Evolutionary conservation across 2,113 vertebrate species (phyloP), one percentile per base, ranked within the genome.

Genomic region (Festucalex cinctus): DNA sequence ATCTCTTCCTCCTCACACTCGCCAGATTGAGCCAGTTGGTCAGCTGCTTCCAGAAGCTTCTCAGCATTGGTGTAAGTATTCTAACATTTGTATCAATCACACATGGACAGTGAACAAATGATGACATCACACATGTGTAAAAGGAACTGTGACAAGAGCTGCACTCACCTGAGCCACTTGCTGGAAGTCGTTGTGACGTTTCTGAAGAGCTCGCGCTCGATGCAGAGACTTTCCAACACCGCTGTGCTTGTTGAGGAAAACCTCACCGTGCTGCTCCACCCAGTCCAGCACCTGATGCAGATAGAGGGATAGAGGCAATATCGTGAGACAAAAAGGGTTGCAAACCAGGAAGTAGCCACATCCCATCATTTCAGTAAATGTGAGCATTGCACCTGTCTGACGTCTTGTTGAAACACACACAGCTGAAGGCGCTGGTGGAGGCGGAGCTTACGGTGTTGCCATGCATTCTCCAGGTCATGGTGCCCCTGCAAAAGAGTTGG

Each of bases 261-360:
- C 96, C 83, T 99, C 96, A 0, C 97, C 97, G 0, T 98, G 97
- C 78, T 98, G 97, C 92, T 99, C 96, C 78, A 99, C 97, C 97
- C 97, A 98, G 87, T 99, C 96, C 86, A 98, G 78, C 3, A 98
- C 97, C 97, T 98, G 79, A 59, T 19, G 2, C 17, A 37, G 9
- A 16, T 12, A 58, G 10, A 24, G 36, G 28, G 37, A 57, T 32
- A 7, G 24, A 57, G 24, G 26, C n/a, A 43, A 9, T 22, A 41
- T 39, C 16, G 35, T 37, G 32, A 37, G 35, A n/a, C 28, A 24
- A 8, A 60, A 13, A 2, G n/a, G 6, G 20, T 39, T 12, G 20
- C 10, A 57, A 66, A 14, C 20, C 49, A 17, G 22, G 22, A 57
- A 19, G 22, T 57, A 57, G 49, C 26, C 41, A 62, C 2, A 36